Conservation (phyloP, 2,797 vertebrate species). For the Myiothlypis coronata region DNA sequence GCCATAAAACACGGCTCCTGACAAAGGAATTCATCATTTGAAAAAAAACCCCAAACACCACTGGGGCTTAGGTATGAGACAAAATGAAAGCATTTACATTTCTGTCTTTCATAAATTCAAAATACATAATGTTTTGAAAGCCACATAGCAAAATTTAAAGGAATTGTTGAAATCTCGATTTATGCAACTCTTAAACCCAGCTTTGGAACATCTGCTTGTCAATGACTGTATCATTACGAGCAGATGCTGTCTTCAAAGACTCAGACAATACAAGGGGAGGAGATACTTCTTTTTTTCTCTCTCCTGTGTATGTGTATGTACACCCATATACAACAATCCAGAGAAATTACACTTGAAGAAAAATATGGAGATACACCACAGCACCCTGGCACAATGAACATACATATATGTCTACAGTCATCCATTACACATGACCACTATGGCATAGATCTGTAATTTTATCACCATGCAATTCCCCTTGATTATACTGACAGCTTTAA, state of each 20-base stretch:
- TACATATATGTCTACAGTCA: not conserved
- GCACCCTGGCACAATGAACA: not conserved
- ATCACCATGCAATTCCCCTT: conserved; percentile 8
- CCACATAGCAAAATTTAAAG: not conserved
- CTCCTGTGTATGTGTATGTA: not conserved
- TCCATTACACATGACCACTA: not conserved
- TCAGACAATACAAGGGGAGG: not conserved
- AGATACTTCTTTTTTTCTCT: not conserved
- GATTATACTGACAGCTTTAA: conserved; percentile 41
- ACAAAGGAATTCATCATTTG: not conserved
- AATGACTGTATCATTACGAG: not conserved
- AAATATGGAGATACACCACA: not conserved
- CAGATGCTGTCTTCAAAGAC: conserved; percentile 56
- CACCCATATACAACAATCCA: not conserved
- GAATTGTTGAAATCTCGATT: conserved; percentile 19
- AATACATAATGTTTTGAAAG: conserved; percentile 14
- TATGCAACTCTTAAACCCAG: conserved; percentile 15
- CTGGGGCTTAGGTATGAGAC: not conserved
- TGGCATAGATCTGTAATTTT: not conserved
- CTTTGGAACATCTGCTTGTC: conserved; percentile 20
- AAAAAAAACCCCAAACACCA: not conserved
- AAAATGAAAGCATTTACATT: not conserved
- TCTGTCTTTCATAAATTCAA: conserved; percentile 10
- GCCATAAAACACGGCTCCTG: not conserved
- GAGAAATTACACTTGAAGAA: not conserved